A percentile compares a stretch with the other conserved stretches of the same genome.
phyloP scores from a whole-genome alignment of 2,113 vertebrate genomes.

The Stigmatopora argus region DNA sequence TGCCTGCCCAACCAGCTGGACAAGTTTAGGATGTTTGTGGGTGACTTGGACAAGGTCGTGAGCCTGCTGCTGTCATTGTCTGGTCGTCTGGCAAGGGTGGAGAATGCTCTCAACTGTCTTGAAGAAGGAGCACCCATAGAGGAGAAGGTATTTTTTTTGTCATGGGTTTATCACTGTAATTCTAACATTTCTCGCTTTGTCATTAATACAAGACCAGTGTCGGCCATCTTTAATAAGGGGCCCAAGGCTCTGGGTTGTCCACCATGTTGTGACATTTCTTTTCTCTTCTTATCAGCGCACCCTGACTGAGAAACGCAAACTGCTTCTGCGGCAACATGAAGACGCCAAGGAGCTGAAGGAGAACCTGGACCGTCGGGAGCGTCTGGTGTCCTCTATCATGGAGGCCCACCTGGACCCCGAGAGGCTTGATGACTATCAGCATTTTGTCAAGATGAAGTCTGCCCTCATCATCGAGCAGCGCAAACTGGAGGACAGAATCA shows the following conservation, averaged over 20 bases:
- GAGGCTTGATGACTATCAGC: conserved; percentile 82
- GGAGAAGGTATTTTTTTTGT: conserved; percentile 73
- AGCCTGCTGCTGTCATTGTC: conserved; percentile 88
- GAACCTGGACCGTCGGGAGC: conserved; percentile 85
- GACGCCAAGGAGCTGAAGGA: conserved; percentile 92
- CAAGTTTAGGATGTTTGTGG: conserved; percentile 92
- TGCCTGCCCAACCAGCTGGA: conserved; percentile 89
- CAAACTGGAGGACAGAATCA: conserved; percentile 90
- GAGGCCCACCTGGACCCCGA: conserved; percentile 75
- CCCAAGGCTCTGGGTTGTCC: no score
- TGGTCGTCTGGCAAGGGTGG: conserved; percentile 85
- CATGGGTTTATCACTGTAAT: no score
- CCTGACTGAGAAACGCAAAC: conserved; percentile 79
- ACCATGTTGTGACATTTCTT: background rate
- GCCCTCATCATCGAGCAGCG: conserved; percentile 90
- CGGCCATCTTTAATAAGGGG: no score
- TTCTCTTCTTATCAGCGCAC: conserved; percentile 67
- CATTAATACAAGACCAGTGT: no score
- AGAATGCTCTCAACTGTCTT: conserved; percentile 88
- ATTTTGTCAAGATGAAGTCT: conserved; percentile 93
- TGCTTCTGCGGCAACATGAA: conserved; percentile 84
- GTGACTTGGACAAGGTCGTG: conserved; percentile 92
- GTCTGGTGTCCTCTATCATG: conserved; percentile 78
- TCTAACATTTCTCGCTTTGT: no score
- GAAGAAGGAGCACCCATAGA: conserved; percentile 75